These are phyloP conservation scores for Cyprinella venusta DNA, from an alignment of 2,797 vertebrate genomes.

Conservation along the genomic window DNA sequence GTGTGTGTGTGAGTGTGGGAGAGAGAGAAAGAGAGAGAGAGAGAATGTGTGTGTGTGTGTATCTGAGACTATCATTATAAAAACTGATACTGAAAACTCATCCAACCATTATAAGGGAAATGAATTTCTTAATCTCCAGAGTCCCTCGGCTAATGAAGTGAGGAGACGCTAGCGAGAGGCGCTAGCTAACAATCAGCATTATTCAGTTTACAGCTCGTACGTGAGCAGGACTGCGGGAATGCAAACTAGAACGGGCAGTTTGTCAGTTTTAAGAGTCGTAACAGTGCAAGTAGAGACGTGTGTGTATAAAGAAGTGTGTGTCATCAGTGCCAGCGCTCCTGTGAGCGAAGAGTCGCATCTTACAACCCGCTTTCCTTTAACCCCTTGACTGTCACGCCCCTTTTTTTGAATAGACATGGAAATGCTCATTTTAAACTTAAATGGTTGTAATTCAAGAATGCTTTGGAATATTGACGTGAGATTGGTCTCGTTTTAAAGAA, in stretches of 20 bases:
- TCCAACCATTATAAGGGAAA: not conserved
- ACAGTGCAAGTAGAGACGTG: not conserved
- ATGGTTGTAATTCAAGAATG: too few species aligned
- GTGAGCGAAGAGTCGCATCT: too few species aligned
- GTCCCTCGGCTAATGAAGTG: not conserved
- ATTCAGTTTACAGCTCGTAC: not conserved
- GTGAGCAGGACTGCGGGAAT: not conserved
- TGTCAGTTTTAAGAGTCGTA: conserved; percentile 1
- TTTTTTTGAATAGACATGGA: too few species aligned
- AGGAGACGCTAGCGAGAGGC: not conserved
- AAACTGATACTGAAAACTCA: not conserved
- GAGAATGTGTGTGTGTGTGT: not conserved
- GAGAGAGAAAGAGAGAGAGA: too few species aligned
- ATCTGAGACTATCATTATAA: not conserved
- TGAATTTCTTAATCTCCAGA: not conserved
- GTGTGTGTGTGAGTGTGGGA: too few species aligned
- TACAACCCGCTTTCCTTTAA: not conserved
- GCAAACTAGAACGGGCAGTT: not conserved
- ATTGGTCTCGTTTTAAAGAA: too few species aligned
- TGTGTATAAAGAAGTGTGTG: not conserved
- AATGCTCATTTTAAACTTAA: too few species aligned
- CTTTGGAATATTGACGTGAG: too few species aligned
- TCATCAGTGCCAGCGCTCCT: not conserved
- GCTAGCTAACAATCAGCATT: not conserved
- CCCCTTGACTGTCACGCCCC: too few species aligned